These are phyloP conservation scores for Dryococelus australis DNA, from an alignment of 2,888 invertebrate genomes.

Conservation along the genomic window DNA sequence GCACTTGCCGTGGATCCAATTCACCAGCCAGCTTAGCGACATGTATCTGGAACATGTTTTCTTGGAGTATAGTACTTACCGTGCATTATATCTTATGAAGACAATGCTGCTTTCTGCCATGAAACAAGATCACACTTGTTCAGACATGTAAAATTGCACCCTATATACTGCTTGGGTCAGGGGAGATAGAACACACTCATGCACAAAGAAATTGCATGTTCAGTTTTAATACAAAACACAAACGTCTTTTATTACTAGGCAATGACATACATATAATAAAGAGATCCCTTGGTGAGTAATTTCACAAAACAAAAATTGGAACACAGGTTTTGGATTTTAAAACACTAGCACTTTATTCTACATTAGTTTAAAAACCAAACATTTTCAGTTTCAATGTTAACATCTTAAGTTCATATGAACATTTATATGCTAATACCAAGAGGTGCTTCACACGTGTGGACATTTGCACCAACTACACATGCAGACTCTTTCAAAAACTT, in stretches of 20 bases:
- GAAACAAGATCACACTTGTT: slow-evolving; percentile 3
- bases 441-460: not conserved
- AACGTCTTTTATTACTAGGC: not conserved
- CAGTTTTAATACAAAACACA: not conserved
- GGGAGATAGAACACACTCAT: not conserved
- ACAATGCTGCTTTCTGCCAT: not conserved
- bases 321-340: not conserved
- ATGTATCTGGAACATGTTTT: too few species aligned
- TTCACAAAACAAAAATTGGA: not conserved
- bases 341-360: slow-evolving; percentile 16
- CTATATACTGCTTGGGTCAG: not conserved
- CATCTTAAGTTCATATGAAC: not conserved
- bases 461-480: slow-evolving; percentile 6
- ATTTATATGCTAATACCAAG: not conserved
- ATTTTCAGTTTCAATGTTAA: not conserved
- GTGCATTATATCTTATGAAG: not conserved
- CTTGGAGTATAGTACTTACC: not conserved
- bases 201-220: not conserved
- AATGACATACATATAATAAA: not conserved
- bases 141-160: not conserved
- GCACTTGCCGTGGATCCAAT: too few species aligned
- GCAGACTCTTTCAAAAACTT: not conserved
- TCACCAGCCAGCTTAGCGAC: too few species aligned
- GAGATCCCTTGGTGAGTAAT: not conserved
- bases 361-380: slow-evolving; percentile 11